phyloP scores from a whole-genome alignment of 2,888 invertebrate genomes.

The Harmothoe impar region DNA sequence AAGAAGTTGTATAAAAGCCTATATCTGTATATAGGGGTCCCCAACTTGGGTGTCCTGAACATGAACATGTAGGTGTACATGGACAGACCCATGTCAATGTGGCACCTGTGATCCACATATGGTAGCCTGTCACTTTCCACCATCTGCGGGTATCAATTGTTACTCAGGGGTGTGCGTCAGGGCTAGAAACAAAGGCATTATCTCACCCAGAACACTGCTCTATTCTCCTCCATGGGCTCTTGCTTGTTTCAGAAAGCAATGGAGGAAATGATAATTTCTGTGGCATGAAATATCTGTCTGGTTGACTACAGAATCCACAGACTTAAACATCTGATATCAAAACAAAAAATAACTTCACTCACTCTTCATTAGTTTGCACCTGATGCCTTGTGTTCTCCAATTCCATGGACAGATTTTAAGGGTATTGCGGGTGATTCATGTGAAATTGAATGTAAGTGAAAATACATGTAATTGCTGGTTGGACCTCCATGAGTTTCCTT shows the following conservation, averaged over 20 bases:
- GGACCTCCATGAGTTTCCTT: neutral
- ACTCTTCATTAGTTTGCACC: no score
- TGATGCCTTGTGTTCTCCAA: neutral
- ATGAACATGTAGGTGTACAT: no score
- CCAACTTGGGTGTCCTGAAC: no score
- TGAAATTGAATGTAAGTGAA: neutral
- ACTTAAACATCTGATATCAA: no score
- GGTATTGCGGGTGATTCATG: neutral
- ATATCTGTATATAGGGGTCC: no score
- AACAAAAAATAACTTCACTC: no score
- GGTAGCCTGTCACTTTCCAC: neutral
- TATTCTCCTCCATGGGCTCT: neutral
- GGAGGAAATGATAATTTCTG: neutral
- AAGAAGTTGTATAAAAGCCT: no score
- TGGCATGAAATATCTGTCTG: neutral
- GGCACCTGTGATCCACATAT: neutral
- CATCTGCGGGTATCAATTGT: constrained; percentile 10
- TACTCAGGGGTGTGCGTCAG: neutral
- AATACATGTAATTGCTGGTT: neutral
- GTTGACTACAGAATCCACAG: no score
- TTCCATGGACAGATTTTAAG: neutral
- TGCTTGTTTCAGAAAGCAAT: no score
- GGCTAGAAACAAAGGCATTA: neutral
- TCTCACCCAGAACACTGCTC: constrained; percentile 14
- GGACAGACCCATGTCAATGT: neutral